Evolutionary conservation across 2,113 vertebrate species (phyloP).

Genomic region (Tricholaema leucomelas): DNA sequence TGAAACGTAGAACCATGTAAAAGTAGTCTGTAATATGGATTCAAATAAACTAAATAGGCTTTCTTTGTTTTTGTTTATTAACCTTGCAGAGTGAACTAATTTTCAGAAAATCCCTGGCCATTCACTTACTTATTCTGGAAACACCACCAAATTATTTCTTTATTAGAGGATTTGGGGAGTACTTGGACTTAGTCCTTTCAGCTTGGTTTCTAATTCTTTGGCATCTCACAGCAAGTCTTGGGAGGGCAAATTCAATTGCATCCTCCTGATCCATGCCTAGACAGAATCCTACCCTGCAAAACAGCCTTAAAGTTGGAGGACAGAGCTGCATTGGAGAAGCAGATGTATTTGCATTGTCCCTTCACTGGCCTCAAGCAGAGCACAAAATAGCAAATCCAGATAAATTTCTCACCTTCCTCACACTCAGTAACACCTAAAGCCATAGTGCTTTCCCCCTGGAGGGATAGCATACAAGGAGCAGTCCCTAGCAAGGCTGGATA

Average conservation of each 20-base stretch:
- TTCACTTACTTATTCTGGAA: slow-evolving; percentile 1
- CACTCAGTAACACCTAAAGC: neutral
- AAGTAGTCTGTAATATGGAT: neutral
- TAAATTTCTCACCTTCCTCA: neutral
- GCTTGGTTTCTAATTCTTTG: neutral
- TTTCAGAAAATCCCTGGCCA: neutral
- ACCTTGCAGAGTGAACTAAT: neutral
- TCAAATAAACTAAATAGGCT: neutral
- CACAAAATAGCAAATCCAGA: neutral
- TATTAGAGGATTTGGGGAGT: neutral
- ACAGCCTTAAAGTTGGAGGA: neutral
- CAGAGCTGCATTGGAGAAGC: neutral
- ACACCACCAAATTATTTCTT: neutral
- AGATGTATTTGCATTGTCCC: neutral
- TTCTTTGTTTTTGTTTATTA: neutral
- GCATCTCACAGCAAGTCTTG: neutral
- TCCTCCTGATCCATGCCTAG: neutral
- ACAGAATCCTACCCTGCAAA: neutral
- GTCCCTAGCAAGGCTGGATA: neutral
- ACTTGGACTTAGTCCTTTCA: slow-evolving; percentile 15
- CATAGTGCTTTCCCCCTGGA: neutral
- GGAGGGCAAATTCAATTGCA: neutral
- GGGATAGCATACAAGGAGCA: neutral
- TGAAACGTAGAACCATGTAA: neutral
- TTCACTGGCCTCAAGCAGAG: neutral